Evolutionary conservation across 2,888 invertebrate species (phyloP).

Genomic region (Byasa hedistus): DNA sequence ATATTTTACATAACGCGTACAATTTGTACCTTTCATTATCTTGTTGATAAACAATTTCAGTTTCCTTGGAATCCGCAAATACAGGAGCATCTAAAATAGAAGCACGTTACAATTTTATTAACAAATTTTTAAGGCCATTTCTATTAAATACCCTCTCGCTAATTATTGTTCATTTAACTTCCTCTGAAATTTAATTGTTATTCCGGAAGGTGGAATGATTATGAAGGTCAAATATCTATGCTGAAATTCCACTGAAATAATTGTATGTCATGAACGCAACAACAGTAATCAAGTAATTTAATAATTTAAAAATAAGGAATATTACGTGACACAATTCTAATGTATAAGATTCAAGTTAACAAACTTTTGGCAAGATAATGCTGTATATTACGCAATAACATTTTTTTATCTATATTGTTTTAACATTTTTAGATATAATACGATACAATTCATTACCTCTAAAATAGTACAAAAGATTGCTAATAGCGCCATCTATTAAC

Average conservation of each 20-base stretch:
- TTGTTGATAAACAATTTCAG: constrained; percentile 47
- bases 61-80: constrained; percentile 49
- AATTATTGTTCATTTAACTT: constrained; percentile 17
- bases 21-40: constrained; percentile 52
- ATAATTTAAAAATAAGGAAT: no score
- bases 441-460: neutral
- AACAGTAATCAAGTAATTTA: no score
- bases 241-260: neutral
- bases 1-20: neutral
- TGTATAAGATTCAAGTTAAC: no score
- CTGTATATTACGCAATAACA: no score
- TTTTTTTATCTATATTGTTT: neutral
- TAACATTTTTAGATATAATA: neutral
- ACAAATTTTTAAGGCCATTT: constrained; percentile 27
- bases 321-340: no score
- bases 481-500: neutral
- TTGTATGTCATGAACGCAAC: no score
- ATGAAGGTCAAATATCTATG: constrained; percentile 10
- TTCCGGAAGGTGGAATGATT: constrained; percentile 1
- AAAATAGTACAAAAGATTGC: neutral
- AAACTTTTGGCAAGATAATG: no score
- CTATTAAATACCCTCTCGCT: constrained; percentile 18
- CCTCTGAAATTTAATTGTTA: neutral
- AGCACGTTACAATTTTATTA: constrained; percentile 15
- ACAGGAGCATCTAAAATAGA: constrained; percentile 55